These are phyloP conservation scores for Sitobion miscanthi DNA, from an alignment of 1,140 invertebrate genomes.

Conservation along the genomic window DNA sequence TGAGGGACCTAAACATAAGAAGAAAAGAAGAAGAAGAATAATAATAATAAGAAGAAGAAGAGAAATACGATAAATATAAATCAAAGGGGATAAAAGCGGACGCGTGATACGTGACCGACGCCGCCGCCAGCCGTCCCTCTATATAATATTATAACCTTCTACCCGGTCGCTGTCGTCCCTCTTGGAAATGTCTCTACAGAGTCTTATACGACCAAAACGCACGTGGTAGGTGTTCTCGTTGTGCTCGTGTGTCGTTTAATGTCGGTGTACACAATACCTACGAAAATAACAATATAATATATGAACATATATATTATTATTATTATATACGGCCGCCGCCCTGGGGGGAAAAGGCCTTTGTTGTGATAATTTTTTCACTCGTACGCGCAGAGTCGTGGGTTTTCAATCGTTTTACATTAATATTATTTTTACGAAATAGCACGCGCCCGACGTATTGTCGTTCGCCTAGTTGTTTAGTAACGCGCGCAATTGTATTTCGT, in stretches of 20 bases:
- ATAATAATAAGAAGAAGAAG: background rate
- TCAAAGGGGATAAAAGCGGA: slow-evolving; percentile 38
- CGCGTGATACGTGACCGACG: slow-evolving; percentile 14
- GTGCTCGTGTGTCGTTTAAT: background rate
- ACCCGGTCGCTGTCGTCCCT: background rate
- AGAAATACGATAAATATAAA: slow-evolving; percentile 6
- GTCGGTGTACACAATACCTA: background rate
- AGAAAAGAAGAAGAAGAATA: background rate
- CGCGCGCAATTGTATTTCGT: background rate
- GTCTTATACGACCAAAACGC: background rate
- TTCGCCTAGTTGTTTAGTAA: background rate
- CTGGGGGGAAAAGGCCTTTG: background rate
- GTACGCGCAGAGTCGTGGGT: background rate
- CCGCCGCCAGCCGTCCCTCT: background rate
- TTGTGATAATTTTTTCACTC: background rate
- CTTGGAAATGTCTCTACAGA: background rate
- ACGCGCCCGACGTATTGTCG: background rate
- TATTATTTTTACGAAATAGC: background rate
- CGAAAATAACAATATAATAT: background rate
- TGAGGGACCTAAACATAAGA: background rate
- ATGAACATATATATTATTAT: no score
- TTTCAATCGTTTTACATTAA: background rate
- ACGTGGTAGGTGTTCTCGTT: background rate
- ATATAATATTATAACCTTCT: background rate
- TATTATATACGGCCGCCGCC: background rate